Conservation (phyloP, 1,140 invertebrate genomes). For the Hyposmocoma kahamanoa region DNA sequence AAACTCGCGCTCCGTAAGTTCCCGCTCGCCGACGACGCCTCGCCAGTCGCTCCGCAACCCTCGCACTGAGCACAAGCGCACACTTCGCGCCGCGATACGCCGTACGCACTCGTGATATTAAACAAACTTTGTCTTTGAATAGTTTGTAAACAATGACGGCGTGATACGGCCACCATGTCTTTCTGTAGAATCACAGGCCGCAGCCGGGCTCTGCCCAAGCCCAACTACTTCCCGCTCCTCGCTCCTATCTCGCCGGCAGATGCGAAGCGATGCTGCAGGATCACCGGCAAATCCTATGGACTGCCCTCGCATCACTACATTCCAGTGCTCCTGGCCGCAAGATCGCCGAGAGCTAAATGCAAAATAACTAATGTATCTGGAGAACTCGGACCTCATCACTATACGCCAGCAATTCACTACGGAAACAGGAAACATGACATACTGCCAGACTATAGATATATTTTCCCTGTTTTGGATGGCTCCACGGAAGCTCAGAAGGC, state of each 20-base stretch:
- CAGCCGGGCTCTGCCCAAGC: slow-evolving; percentile 85
- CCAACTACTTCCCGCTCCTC: slow-evolving; percentile 88
- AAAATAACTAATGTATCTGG: slow-evolving; percentile 79
- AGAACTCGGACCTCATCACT: slow-evolving; percentile 75
- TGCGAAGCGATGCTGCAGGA: slow-evolving; percentile 84
- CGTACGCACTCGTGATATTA: slow-evolving; percentile 26
- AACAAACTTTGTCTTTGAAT: slow-evolving; percentile 15
- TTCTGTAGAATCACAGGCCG: slow-evolving; percentile 88
- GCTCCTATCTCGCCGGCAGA: slow-evolving; percentile 87
- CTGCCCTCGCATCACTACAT: slow-evolving; percentile 85
- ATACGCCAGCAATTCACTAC: slow-evolving; percentile 74
- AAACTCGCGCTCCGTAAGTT: slow-evolving; percentile 19
- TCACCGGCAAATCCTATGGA: slow-evolving; percentile 87
- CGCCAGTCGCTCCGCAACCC: slow-evolving; percentile 40
- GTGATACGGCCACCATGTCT: slow-evolving; percentile 72
- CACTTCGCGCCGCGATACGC: slow-evolving; percentile 24
- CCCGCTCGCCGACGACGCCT: slow-evolving; percentile 17
- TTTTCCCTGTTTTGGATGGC: slow-evolving; percentile 81
- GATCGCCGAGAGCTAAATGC: slow-evolving; percentile 75
- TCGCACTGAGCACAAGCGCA: slow-evolving; percentile 38
- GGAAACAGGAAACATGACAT: slow-evolving; percentile 79
- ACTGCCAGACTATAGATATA: slow-evolving; percentile 82
- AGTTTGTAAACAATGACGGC: slow-evolving; percentile 60
- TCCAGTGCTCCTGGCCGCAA: slow-evolving; percentile 80
- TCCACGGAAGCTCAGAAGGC: slow-evolving; percentile 77